Evolutionary conservation across 2,797 vertebrate genomes (phyloP).

Genomic region (Buphagus erythrorhynchus): DNA sequence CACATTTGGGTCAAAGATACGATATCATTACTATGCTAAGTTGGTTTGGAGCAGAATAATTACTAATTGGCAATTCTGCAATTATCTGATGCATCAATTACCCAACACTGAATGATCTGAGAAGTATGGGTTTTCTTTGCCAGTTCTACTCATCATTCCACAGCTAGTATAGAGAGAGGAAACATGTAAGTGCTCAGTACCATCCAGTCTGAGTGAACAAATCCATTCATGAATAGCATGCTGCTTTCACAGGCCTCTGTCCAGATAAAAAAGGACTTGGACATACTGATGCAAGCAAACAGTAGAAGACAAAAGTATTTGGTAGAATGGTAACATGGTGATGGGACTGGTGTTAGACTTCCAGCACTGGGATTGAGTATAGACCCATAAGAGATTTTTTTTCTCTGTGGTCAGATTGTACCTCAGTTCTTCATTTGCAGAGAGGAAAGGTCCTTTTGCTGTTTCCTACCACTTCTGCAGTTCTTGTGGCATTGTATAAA

Average conservation of each 20-base stretch:
- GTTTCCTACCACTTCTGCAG: neutral
- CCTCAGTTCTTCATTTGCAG: neutral
- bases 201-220: neutral
- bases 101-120: neutral
- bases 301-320: neutral
- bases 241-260: neutral
- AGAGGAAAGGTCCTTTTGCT: neutral
- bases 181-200: neutral
- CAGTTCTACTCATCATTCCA: neutral
- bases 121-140: neutral
- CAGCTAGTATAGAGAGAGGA: neutral
- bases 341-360: neutral
- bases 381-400: neutral
- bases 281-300: neutral
- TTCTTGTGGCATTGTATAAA: neutral
- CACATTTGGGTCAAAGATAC: neutral
- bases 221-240: neutral
- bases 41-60: neutral
- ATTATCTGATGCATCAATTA: neutral
- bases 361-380: neutral
- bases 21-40: neutral
- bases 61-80: neutral
- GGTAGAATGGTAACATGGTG: neutral
- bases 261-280: neutral
- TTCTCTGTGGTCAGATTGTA: neutral